Percentiles rank a stretch among this genome's conserved stretches.
These are phyloP conservation scores for Ruditapes philippinarum DNA, from an alignment of 1,140 invertebrate species.

Conservation along the genomic window DNA sequence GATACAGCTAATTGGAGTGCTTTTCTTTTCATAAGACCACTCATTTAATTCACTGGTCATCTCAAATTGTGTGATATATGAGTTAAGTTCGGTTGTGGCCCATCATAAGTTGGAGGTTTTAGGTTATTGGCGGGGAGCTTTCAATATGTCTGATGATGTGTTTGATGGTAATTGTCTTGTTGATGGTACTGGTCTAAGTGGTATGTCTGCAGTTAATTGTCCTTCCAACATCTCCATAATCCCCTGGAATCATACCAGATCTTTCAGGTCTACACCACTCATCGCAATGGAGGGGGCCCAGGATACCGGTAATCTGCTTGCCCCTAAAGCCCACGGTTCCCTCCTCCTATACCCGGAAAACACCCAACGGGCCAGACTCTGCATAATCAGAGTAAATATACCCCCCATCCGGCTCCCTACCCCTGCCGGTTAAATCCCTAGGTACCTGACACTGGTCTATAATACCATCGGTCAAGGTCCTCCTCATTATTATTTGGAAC, in stretches of 20 bases:
- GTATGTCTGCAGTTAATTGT: neutral
- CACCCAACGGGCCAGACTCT: neutral
- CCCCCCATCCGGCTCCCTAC: neutral
- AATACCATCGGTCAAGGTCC: neutral
- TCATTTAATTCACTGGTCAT: neutral
- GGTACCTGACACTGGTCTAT: slow-evolving; percentile 3
- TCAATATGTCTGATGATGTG: no score
- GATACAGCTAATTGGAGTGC: neutral
- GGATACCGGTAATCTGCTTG: slow-evolving; percentile 1
- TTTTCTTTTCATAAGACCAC: no score
- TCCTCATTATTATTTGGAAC: neutral
- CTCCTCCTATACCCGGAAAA: neutral
- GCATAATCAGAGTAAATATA: neutral
- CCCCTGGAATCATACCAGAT: slow-evolving; percentile 11
- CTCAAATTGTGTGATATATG: neutral
- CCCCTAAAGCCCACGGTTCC: neutral
- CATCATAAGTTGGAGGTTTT: neutral
- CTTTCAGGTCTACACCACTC: neutral
- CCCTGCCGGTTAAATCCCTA: neutral
- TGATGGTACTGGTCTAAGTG: neutral
- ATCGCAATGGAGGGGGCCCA: neutral
- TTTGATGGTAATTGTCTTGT: no score
- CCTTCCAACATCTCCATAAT: neutral
- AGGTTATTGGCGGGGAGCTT: neutral
- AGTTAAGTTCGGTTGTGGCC: neutral